Conservation (phyloP, 1,140 invertebrate species). For the Patella vulgata region DNA sequence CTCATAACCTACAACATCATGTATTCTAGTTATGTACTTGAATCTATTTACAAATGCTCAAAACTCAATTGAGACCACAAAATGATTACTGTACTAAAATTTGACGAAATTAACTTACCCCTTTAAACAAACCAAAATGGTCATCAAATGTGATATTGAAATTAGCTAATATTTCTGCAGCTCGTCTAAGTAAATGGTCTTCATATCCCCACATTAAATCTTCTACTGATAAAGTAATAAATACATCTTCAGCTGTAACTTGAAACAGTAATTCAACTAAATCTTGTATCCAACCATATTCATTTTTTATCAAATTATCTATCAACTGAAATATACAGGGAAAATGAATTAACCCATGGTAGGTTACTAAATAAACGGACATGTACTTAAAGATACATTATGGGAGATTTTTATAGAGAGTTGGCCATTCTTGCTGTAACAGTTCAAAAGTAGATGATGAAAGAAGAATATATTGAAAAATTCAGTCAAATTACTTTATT, state of each 20-base stretch:
- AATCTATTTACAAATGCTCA: too few relatives aligned
- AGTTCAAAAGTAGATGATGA: too few relatives aligned
- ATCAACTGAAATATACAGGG: constrained; percentile 42
- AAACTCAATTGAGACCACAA: too few relatives aligned
- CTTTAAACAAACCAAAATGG: constrained; percentile 48
- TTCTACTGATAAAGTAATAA: constrained; percentile 32
- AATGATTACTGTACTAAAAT: too few relatives aligned
- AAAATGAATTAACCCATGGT: constrained; percentile 1
- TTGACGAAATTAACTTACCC: constrained; percentile 29
- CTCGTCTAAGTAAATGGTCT: constrained; percentile 36
- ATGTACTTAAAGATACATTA: too few relatives aligned
- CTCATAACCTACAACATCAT: too few relatives aligned
- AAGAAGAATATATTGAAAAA: too few relatives aligned
- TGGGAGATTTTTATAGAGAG: too few relatives aligned
- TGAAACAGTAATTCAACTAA: constrained; percentile 22
- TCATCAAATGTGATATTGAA: constrained; percentile 31
- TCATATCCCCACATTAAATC: constrained; percentile 55
- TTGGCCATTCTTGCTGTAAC: too few relatives aligned
- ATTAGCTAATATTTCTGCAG: constrained; percentile 18
- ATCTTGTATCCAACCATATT: constrained; percentile 31
- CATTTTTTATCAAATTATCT: constrained; percentile 30
- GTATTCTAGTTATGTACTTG: too few relatives aligned
- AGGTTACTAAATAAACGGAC: too few relatives aligned
- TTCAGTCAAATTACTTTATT: too few relatives aligned
- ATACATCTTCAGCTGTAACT: constrained; percentile 31